Base-by-base conservation (phyloP, 2,888 invertebrate genomes). In the Lottia gigantea region DNA sequence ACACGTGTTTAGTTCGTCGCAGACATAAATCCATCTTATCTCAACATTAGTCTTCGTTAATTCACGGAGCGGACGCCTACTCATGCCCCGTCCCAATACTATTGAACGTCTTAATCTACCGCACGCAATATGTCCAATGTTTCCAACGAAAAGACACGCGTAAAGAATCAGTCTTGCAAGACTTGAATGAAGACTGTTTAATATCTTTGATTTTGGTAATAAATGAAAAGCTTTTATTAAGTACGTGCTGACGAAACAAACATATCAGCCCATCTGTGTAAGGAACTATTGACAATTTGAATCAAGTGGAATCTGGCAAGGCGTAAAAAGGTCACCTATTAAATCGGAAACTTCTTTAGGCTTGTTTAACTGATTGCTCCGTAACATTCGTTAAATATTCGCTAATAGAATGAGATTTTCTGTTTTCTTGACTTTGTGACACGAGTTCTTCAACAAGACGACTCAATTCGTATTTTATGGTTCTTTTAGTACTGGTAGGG, bases 101-200 rank as follows among this genome's bases (percentile, higher is more conserved):
- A 55, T 55, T 55, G 55, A 55, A 55, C 55, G 19, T 55, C 55
- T 23, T 55, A 55, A 55, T 55, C 55, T 55, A 55, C 55, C 55
- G 55, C 55, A 55, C 55, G 55, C 55, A 55, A 55, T 55, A 55
- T 55, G 55, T 55, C 55, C 55, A 55, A 55, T 55, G 55, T 55
- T 55, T 55, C 55, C 3, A 55, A 23, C 55, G 23, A 55, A 55
- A 55, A 55, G 55, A 55, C 55, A 55, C 55, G 55, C 55, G 55
- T 55, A 23, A 55, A 19, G 55, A 55, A 55, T 55, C 55, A 19
- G 55, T 23, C 19, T 55, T 23, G 55, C 55, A 55, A 55, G 55
- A 55, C 55, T 12, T 19, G 23, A 19, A 55, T 23, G 19, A 55
- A 55, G 55, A 19, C 23, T 55, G 55, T 55, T 55, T 55, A 55